Evolutionary conservation across 2,888 invertebrate species (phyloP).

Genomic region (Uloborus plumipes): DNA sequence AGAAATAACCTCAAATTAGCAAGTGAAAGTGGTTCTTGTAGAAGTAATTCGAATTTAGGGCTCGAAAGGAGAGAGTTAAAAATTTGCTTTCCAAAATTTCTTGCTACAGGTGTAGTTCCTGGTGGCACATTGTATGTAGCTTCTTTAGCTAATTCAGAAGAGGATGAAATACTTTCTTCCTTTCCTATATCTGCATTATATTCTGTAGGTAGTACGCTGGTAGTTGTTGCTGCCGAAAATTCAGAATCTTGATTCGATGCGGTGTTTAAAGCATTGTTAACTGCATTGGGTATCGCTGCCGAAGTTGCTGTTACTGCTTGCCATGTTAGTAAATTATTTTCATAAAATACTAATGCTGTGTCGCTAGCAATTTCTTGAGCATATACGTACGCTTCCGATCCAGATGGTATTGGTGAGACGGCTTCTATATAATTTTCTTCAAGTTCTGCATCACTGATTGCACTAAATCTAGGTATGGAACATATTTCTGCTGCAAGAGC

Average conservation of each 20-base stretch:
- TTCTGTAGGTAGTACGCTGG: not conserved
- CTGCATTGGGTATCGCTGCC: not conserved
- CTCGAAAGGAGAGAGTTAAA: not conserved
- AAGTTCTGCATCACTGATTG: constrained; percentile 4
- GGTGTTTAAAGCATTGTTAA: not conserved
- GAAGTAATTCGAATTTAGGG: not conserved
- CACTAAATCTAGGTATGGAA: not conserved
- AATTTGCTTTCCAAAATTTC: constrained; percentile 2
- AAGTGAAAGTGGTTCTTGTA: not conserved
- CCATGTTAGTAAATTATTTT: constrained; percentile 13
- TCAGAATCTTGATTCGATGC: not conserved
- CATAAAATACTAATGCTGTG: constrained; percentile 1
- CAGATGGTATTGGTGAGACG: not conserved
- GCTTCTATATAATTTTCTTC: constrained; percentile 7
- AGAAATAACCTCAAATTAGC: not conserved
- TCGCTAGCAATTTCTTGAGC: constrained; percentile 1
- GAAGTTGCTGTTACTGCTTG: constrained; percentile 8
- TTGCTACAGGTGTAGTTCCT: constrained; percentile 2
- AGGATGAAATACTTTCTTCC: not conserved
- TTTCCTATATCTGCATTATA: not conserved
- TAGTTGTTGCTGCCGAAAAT: not conserved
- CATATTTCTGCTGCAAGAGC: not conserved
- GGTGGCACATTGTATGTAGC: not conserved
- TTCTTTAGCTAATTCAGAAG: not conserved
- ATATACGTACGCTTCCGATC: not conserved